Evolutionary conservation across 2,888 invertebrate species (phyloP), one percentile per base, ranked within the genome.

Genomic region (Philonicus albiceps): DNA sequence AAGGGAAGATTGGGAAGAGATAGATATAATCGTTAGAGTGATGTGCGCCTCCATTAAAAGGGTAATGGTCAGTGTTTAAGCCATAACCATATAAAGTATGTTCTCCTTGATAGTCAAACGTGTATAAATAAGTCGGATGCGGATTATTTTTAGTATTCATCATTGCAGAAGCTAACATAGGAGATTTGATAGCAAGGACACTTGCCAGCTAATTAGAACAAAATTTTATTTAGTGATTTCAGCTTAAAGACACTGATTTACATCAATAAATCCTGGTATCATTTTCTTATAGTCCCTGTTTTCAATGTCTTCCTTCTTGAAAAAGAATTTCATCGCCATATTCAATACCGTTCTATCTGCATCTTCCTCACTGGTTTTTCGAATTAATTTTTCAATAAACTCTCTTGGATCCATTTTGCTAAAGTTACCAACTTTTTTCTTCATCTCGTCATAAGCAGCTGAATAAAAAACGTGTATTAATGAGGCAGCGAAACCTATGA

Each of bases 11-110:
- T 53, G 90, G 89, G 90, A 94, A 95, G n/a, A 94, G 88, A 89
- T 94, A 94, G n/a, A 94, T 92, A 37, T 94, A 92, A 87, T 95
- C 94, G 89, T 95, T 93, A 0, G 94, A 94, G 89, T 95, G 94
- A 88, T 94, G 93, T 1, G 93, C 93, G 2, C 94, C 93, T 4
- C 93, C 93, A 87, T 92, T 90, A 86, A 93, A 93, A 0, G 93
- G 93, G 90, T 93, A 93, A 43, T 92, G 91, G 0, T 90, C 88
- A 49, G 91, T 91, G 76, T 91, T 91, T 6, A 91, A 90, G 53
- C 92, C 93, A 89, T 93, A 93, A 1, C 92, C 92, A 89, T 93
- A 92, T n/a, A 92, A 90, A 0, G 92, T 91, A 81, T 91, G 87
- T 30, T 90, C 88, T 27, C 93, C 93, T 80, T 91, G 90, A 88